Base-by-base conservation (phyloP, 1,140 invertebrate species). In the Pseudomyrmex pallidus region DNA sequence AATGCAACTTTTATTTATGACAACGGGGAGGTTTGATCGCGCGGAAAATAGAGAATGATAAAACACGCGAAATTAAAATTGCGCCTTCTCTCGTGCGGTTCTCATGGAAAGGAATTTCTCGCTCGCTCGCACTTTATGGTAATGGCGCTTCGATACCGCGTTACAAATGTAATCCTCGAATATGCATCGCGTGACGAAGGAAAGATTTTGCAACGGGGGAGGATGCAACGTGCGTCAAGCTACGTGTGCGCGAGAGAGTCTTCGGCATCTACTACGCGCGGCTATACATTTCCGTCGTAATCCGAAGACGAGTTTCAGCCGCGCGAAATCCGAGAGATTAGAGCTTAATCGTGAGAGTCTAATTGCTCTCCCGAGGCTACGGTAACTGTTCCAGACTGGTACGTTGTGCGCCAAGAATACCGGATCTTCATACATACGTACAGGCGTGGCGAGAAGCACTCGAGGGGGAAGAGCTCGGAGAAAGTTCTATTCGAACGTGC, bases 311-410 rank as follows among this genome's bases (percentile, higher is more conserved):
- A 84, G 82, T 80, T 80, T 70, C 74, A 77, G 63, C 46, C 83
- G 76, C 70, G 74, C 74, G 83, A 44, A 54, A 68, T 85, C 77
- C 56, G 64, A 56, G 63, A 83, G 84, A 85, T 83, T 68, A 83
- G 77, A 66, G 54, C 67, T 54, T 80, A 73, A 85, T 87, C 57
- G 57, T 56, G 15, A 72, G 62, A 63, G 64, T 67, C 68, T 87
- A 85, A 70, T 87, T 86, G 73, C 46, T 52, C 57, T 67, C 68
- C 54, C 52, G 73, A 57, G 48, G 20, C 62, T 50, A 57, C 56
- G 56, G 54, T 66, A 80, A 74, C 66, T 52, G 66, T 84, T 85
- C 74, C 80, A 67, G 68, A 56, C 80, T 74, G 83, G 78, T 73
- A 78, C 82, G 82, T 80, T 62, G 57, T 52, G 9, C 48, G 76